These are phyloP conservation scores for Laothoe populi DNA, from an alignment of 2,888 invertebrate genomes.

Conservation along the genomic window DNA sequence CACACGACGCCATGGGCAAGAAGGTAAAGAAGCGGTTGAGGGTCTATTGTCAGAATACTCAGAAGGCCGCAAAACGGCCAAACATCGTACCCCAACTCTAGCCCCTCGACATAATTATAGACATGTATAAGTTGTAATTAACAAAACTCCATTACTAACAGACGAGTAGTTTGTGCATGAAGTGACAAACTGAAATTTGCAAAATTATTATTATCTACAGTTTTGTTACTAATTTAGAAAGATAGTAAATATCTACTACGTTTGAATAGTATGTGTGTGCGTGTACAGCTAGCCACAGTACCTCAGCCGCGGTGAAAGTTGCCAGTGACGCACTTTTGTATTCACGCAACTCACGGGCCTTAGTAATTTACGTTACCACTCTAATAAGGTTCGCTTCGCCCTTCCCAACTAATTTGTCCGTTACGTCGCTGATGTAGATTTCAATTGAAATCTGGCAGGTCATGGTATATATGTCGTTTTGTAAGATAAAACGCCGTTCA, in stretches of 20 bases:
- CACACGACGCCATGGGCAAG: no score
- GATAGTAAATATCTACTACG: neutral
- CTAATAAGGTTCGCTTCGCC: conserved; percentile 54
- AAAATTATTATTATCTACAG: neutral
- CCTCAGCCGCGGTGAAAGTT: conserved; percentile 73
- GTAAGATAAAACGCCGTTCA: conserved; percentile 65
- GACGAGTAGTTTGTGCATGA: no score
- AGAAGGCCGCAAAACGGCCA: no score
- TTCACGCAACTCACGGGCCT: conserved; percentile 65
- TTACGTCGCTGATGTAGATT: conserved; percentile 46
- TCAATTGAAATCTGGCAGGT: conserved; percentile 53
- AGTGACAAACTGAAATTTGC: neutral
- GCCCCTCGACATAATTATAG: no score
- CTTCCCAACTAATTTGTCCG: conserved; percentile 52
- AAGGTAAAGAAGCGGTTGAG: no score
- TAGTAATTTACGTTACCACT: conserved; percentile 66
- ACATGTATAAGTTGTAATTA: no score
- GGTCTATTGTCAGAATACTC: no score
- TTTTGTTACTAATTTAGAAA: neutral
- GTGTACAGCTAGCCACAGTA: conserved; percentile 25
- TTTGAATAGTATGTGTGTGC: conserved; percentile 14
- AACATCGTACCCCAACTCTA: no score
- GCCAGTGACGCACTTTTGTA: conserved; percentile 77
- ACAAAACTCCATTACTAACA: no score
- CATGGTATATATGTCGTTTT: conserved; percentile 58